phyloP scores from a whole-genome alignment of 2,797 vertebrate genomes.

The Chrosomus eos region DNA sequence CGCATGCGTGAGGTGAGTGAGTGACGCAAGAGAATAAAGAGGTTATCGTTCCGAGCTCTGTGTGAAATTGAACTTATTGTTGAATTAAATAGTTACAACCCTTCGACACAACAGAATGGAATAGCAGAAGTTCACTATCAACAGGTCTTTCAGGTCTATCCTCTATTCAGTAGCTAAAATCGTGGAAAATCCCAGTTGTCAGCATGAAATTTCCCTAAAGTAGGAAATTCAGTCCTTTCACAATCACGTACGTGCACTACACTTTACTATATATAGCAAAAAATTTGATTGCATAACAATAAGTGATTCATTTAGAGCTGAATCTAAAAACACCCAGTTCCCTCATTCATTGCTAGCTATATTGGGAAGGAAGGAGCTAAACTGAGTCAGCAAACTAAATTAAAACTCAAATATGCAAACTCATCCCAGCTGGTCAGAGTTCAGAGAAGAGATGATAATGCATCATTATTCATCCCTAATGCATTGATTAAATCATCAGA shows the following conservation, averaged over 20 bases:
- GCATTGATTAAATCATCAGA: neutral
- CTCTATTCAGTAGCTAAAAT: constrained; percentile 4
- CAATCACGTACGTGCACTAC: constrained; percentile 16
- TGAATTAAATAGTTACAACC: too few species aligned
- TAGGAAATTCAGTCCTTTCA: constrained; percentile 36
- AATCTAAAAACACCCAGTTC: neutral
- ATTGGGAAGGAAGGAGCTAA: neutral
- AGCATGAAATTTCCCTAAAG: neutral
- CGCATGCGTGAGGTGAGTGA: too few species aligned
- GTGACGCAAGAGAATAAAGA: too few species aligned
- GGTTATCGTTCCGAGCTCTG: too few species aligned
- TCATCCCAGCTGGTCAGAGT: neutral
- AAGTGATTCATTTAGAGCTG: neutral
- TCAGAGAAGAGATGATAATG: neutral
- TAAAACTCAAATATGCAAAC: neutral
- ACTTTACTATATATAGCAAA: neutral
- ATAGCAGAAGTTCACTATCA: neutral
- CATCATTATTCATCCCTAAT: neutral
- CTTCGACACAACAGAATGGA: too few species aligned
- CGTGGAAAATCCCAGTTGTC: constrained; percentile 18
- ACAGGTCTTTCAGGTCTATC: neutral
- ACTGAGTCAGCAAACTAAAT: neutral
- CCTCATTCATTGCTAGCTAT: neutral
- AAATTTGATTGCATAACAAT: neutral
- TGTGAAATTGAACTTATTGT: too few species aligned